phyloP scores from a whole-genome alignment of 2,888 invertebrate species.

The Ennomos fuscantarius region DNA sequence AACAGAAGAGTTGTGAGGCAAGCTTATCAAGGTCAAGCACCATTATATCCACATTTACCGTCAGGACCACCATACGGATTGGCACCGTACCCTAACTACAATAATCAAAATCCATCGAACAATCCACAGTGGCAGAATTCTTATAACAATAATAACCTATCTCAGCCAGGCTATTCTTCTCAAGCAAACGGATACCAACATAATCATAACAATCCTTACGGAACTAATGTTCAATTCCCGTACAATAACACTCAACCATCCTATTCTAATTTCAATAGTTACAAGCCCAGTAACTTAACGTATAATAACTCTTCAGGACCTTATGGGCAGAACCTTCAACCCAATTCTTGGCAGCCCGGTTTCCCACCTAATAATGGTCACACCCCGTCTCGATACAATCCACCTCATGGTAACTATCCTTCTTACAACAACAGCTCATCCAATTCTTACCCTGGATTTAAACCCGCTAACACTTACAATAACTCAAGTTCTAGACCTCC shows the following conservation, averaged over 20 bases:
- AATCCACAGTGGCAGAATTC: conserved; percentile 21
- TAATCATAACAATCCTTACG: conserved; percentile 8
- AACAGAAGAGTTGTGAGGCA: conserved; percentile 51
- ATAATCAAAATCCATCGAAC: conserved; percentile 29
- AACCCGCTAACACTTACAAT: conserved; percentile 23
- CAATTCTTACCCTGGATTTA: conserved; percentile 22
- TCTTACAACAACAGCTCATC: conserved; percentile 12
- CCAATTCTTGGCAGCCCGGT: conserved; percentile 9
- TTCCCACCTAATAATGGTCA: conserved; percentile 9
- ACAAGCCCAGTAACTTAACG: conserved; percentile 1
- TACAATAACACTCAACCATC: conserved; percentile 8
- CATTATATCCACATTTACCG: conserved; percentile 53
- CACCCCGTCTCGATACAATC: conserved; percentile 11
- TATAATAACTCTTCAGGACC: conserved; percentile 9
- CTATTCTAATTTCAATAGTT: conserved; percentile 7
- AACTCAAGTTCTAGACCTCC: conserved; percentile 25
- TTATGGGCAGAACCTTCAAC: conserved; percentile 13
- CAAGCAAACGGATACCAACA: conserved; percentile 12
- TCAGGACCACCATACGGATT: conserved; percentile 46
- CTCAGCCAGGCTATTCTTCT: conserved; percentile 2
- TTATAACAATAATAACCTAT: conserved; percentile 10
- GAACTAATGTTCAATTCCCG: conserved; percentile 1
- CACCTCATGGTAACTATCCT: conserved; percentile 9
- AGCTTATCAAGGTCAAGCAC: conserved; percentile 43
- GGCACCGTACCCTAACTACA: conserved; percentile 34